Conservation (phyloP, 2,113 vertebrate genomes). For the Circaetus cinerascens region DNA sequence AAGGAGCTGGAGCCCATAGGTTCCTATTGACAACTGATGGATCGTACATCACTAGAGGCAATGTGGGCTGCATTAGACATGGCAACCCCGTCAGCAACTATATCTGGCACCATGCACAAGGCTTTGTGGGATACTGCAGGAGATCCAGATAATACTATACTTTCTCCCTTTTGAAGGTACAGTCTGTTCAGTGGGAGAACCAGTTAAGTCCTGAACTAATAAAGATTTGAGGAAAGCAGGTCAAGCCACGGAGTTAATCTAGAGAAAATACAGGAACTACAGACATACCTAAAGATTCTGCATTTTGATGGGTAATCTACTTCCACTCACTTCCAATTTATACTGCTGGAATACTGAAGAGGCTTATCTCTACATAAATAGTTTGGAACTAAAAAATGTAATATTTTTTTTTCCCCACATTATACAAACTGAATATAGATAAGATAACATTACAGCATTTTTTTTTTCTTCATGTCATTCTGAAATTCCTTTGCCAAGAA, state of each 20-base stretch:
- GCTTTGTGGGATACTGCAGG: not conserved
- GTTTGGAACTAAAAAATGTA: not conserved
- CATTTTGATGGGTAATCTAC: not conserved
- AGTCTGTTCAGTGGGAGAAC: not conserved
- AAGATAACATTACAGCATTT: not conserved
- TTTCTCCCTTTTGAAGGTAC: not conserved
- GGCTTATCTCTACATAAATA: not conserved
- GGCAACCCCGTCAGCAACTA: fast-evolving
- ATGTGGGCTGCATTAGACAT: not conserved
- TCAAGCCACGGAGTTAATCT: not conserved
- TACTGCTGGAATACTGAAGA: not conserved
- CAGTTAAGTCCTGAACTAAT: not conserved
- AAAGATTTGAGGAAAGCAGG: not conserved
- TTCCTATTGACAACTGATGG: not conserved
- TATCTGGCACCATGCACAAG: not conserved
- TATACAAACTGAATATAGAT: not conserved
- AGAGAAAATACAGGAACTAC: not conserved
- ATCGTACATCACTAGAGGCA: not conserved
- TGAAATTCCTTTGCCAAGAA: not conserved
- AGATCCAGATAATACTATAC: not conserved
- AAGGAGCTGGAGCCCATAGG: not conserved
- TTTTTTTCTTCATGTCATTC: not conserved
- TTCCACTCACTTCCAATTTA: not conserved
- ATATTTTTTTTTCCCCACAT: not conserved
- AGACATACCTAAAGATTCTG: not conserved